Evolutionary conservation across 1,140 invertebrate genomes (phyloP).

Genomic region (Drosophila grimshawi): DNA sequence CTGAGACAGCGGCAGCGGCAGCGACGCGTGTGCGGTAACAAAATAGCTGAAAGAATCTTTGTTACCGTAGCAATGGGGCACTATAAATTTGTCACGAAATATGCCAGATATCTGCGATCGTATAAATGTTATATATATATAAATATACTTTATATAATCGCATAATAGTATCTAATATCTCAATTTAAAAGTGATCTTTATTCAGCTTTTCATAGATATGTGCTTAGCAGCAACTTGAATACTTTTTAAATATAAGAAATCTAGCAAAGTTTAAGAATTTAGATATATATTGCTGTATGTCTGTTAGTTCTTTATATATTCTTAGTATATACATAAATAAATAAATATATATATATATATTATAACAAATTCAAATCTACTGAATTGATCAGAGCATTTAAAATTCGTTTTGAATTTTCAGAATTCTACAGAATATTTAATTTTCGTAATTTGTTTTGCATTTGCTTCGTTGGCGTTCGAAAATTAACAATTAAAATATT

Average conservation of each 20-base stretch:
- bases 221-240: too few relatives aligned
- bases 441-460: neutral
- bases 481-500: conserved; percentile 50
- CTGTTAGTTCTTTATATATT: too few relatives aligned
- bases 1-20: conserved; percentile 3
- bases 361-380: neutral
- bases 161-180: too few relatives aligned
- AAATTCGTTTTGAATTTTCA: neutral
- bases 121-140: too few relatives aligned
- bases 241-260: too few relatives aligned
- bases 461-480: conserved; percentile 4
- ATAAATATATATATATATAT: too few relatives aligned
- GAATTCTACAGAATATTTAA: neutral
- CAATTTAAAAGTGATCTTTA: too few relatives aligned
- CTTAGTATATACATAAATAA: too few relatives aligned
- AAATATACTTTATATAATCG: too few relatives aligned
- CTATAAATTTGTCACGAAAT: neutral
- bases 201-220: too few relatives aligned
- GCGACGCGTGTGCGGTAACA: conserved; percentile 39
- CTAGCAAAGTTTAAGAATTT: too few relatives aligned
- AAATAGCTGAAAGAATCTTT: neutral
- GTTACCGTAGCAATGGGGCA: neutral
- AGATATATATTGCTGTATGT: too few relatives aligned
- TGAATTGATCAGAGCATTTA: conserved; percentile 22
- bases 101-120: neutral